These are phyloP conservation scores for Varecia variegata DNA, from an alignment of 2,797 vertebrate species.

Conservation along the genomic window DNA sequence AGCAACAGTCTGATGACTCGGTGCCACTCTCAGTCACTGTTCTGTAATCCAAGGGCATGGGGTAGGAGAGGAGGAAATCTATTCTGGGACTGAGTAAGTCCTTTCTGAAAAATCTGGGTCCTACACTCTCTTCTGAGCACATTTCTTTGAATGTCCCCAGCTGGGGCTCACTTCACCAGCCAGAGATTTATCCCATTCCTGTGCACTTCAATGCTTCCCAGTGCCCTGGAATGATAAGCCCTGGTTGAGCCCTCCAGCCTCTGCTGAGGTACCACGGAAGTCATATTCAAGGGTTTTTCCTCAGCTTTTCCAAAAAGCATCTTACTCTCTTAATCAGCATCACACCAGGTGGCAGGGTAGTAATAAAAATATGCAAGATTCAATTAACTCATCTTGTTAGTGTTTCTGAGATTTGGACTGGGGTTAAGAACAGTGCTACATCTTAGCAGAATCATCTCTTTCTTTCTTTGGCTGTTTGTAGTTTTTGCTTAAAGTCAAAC, in stretches of 20 bases:
- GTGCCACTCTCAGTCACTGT: background rate
- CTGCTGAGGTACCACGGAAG: background rate
- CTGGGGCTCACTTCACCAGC: background rate
- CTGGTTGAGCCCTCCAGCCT: background rate
- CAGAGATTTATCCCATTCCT: background rate
- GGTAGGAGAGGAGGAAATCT: background rate
- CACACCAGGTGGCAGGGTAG: background rate
- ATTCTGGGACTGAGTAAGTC: background rate
- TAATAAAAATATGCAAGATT: background rate
- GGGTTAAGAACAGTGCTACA: background rate
- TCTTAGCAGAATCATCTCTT: background rate
- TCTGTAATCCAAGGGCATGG: background rate
- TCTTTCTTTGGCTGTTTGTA: background rate
- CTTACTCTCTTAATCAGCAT: background rate
- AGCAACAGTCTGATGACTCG: background rate
- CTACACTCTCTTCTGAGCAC: background rate
- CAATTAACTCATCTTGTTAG: background rate
- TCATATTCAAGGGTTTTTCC: background rate
- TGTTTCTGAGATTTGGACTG: background rate
- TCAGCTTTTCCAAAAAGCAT: background rate
- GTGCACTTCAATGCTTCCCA: background rate
- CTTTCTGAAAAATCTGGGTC: background rate
- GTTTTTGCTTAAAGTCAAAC: background rate
- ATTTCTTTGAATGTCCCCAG: background rate
- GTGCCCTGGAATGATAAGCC: background rate